Evolutionary conservation across 2,797 vertebrate species (phyloP), one percentile per base, ranked within the genome.

Genomic region (Erpetoichthys calabaricus): DNA sequence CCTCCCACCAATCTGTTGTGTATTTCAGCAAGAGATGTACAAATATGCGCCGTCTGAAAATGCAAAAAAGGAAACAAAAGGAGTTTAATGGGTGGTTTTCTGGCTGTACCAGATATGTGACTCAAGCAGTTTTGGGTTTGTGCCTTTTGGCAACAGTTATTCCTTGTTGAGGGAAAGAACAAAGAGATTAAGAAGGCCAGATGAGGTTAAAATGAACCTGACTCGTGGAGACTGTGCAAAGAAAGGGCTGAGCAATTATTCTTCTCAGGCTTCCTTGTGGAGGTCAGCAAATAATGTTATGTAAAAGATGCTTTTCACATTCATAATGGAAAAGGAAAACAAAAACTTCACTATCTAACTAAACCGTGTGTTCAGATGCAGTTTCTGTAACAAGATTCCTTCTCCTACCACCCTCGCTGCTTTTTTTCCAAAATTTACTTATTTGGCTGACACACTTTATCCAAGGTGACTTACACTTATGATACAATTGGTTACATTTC

Each of bases 121-220:
- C 1, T 68, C 65, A 63, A 64, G 63, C 62, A 64, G 61, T 62
- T 43, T 59, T 53, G 59, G 60, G 67, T 68, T 70, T 66, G 69
- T 60, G 67, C 62, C 63, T 58, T 66, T 63, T 67, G 67, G 72
- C 57, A 61, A 67, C 73, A 74, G 70, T 71, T 72, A 80, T 71
- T 73, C 25, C 75, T 77, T 69, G 60, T 70, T 62, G 25, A 25
- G 64, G 53, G 49, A 44, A 58, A 61, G 59, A 67, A 64, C 69
- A 64, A 65, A 60, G 67, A 60, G 44, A 64, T 60, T 58, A 59
- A 49, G 47, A 4, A 51, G 60, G 57, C 70, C 70, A 66, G 52
- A 51, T 45, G 51, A 68, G 66, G 57, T 67, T 66, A 63, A 25
- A 72, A 69, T 65, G 49, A 64, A 59, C 60, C 64, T 63, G 66